phyloP scores from a whole-genome alignment of 2,888 invertebrate species.

The Plusia festucae region DNA sequence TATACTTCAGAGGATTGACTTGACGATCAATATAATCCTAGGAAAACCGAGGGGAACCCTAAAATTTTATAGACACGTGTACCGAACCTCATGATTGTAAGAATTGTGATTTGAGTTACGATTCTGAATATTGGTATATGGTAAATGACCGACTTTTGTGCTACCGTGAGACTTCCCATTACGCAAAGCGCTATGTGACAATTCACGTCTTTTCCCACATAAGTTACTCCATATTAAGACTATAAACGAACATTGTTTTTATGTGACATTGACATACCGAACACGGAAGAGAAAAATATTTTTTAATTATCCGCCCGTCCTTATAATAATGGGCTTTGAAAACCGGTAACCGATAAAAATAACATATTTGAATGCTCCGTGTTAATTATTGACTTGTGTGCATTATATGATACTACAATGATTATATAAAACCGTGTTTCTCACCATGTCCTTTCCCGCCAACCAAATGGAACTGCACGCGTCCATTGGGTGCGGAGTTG shows the following conservation, averaged over 20 bases:
- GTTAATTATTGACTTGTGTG: too few relatives aligned
- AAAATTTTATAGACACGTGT: too few relatives aligned
- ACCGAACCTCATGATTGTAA: too few relatives aligned
- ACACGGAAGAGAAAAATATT: neutral
- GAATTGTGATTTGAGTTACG: too few relatives aligned
- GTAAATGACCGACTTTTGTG: neutral
- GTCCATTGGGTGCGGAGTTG: conserved; percentile 93
- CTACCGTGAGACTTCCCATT: conserved; percentile 1
- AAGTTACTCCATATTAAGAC: neutral
- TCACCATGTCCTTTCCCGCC: conserved; percentile 92
- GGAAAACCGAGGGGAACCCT: too few relatives aligned
- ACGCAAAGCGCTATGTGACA: neutral
- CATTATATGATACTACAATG: neutral
- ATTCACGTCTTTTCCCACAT: neutral
- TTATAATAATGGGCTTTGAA: too few relatives aligned
- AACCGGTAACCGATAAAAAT: neutral
- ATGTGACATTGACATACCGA: neutral
- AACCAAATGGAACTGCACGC: conserved; percentile 92
- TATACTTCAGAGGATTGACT: too few relatives aligned
- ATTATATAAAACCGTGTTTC: conserved; percentile 41
- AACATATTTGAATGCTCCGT: too few relatives aligned
- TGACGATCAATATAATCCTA: too few relatives aligned
- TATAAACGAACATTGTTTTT: neutral
- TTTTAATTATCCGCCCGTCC: neutral
- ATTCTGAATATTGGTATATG: too few relatives aligned